Conservation (phyloP, 2,888 invertebrate species). For the Oeneis ivallda region DNA sequence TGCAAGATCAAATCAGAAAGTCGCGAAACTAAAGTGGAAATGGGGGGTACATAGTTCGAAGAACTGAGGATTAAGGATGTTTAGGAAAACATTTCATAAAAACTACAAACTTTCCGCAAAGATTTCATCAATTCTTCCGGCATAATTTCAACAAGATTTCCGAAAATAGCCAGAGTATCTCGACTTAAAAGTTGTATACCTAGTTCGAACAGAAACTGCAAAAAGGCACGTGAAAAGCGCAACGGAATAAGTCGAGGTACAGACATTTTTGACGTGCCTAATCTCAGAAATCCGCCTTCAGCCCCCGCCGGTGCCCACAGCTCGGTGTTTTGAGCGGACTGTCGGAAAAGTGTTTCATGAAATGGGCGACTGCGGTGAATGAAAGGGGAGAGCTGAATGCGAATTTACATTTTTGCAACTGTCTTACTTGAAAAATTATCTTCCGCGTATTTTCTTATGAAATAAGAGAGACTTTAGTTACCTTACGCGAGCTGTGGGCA, state of each 20-base stretch:
- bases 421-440: conserved; percentile 8
- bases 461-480: background rate
- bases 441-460: background rate
- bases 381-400: conserved; percentile 28
- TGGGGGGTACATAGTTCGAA: too few relatives aligned
- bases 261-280: conserved; percentile 68
- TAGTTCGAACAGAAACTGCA: conserved; percentile 5
- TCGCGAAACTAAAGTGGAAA: too few relatives aligned
- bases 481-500: background rate
- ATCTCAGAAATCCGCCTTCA: conserved; percentile 63
- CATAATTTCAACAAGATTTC: too few relatives aligned
- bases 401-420: conserved; percentile 19
- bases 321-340: conserved; percentile 39
- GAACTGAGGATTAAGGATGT: too few relatives aligned
- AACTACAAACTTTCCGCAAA: too few relatives aligned
- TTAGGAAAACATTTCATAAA: too few relatives aligned
- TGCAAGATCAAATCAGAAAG: too few relatives aligned
- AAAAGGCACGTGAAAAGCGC: conserved; percentile 39
- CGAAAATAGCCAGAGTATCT: too few relatives aligned
- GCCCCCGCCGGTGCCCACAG: conserved; percentile 37
- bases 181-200: background rate
- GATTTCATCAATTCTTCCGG: too few relatives aligned
- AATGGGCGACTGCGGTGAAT: conserved; percentile 35
- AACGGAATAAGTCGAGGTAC: conserved; percentile 52
- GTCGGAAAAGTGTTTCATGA: conserved; percentile 40